phyloP scores from a whole-genome alignment of 2,888 invertebrate genomes.

The Fragum sueziense region DNA sequence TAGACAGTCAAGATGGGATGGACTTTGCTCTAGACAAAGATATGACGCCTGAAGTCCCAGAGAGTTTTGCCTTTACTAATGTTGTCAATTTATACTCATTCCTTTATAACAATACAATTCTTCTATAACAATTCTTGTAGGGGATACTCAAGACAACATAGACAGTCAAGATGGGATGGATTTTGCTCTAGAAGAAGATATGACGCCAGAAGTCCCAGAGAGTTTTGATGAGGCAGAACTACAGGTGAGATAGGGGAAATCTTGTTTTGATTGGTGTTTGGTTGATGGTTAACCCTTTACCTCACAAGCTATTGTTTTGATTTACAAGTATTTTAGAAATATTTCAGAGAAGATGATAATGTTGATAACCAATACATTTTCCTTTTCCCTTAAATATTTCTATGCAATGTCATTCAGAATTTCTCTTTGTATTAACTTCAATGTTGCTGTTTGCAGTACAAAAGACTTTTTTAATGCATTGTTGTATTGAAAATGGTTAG shows the following conservation, averaged over 20 bases:
- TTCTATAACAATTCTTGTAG: too few relatives aligned
- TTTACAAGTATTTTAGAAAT: too few relatives aligned
- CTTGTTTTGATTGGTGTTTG: background rate
- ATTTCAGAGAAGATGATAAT: background rate
- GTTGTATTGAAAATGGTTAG: too few relatives aligned
- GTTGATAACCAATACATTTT: background rate
- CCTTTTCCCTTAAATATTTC: background rate
- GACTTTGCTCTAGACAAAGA: slow-evolving; percentile 67
- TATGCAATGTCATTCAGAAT: background rate
- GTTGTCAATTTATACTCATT: too few relatives aligned
- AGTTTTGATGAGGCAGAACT: background rate
- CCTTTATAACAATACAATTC: too few relatives aligned
- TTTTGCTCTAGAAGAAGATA: slow-evolving; percentile 67
- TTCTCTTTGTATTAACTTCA: too few relatives aligned
- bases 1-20: slow-evolving; percentile 57
- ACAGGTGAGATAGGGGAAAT: background rate
- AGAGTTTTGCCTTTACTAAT: too few relatives aligned
- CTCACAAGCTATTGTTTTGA: background rate
- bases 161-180: slow-evolving; percentile 60
- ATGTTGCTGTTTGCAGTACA: too few relatives aligned
- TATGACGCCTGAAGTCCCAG: slow-evolving; percentile 60
- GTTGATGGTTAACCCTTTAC: background rate
- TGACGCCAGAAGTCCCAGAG: slow-evolving; percentile 57
- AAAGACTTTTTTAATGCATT: too few relatives aligned
- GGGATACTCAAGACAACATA: too few relatives aligned